These are phyloP conservation scores for Lepilemur ruficaudatus DNA, from an alignment of 2,797 vertebrate species.

Conservation along the genomic window DNA sequence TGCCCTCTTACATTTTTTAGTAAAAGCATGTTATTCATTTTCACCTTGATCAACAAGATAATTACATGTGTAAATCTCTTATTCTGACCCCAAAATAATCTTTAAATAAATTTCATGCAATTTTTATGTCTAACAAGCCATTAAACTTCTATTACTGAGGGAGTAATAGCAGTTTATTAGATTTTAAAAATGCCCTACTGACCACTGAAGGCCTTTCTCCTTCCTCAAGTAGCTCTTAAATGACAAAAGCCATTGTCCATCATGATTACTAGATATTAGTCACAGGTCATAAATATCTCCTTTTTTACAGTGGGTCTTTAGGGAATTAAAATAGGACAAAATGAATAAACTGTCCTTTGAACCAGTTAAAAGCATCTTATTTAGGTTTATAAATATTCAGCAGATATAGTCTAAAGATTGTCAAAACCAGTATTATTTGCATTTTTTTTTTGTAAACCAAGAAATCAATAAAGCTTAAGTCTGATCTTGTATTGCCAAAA, in stretches of 20 bases:
- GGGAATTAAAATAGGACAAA: constrained; percentile 43
- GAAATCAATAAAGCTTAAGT: constrained; percentile 40
- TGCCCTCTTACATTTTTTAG: not conserved
- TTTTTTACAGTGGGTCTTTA: constrained; percentile 19
- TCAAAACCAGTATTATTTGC: constrained; percentile 6
- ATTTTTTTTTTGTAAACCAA: constrained; percentile 52
- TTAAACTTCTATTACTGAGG: constrained; percentile 61
- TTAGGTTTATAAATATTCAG: constrained; percentile 47
- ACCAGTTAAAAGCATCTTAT: constrained; percentile 18
- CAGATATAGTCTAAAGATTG: not conserved
- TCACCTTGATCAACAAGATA: constrained; percentile 53
- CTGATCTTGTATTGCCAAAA: not conserved
- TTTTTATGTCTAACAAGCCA: constrained; percentile 67
- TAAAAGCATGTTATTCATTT: constrained; percentile 45
- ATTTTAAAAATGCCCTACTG: constrained; percentile 55
- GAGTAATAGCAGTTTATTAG: constrained; percentile 65
- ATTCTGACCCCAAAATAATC: constrained; percentile 26
- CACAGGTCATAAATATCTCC: not conserved
- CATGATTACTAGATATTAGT: constrained; percentile 38
- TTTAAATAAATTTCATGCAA: constrained; percentile 54
- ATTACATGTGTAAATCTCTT: constrained; percentile 43
- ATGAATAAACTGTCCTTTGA: constrained; percentile 21
- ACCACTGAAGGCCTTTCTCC: constrained; percentile 11
- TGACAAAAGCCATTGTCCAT: constrained; percentile 20
- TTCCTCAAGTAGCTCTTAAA: constrained; percentile 49